Conservation (phyloP, 2,888 invertebrate species). For the Monopis laevigella region DNA sequence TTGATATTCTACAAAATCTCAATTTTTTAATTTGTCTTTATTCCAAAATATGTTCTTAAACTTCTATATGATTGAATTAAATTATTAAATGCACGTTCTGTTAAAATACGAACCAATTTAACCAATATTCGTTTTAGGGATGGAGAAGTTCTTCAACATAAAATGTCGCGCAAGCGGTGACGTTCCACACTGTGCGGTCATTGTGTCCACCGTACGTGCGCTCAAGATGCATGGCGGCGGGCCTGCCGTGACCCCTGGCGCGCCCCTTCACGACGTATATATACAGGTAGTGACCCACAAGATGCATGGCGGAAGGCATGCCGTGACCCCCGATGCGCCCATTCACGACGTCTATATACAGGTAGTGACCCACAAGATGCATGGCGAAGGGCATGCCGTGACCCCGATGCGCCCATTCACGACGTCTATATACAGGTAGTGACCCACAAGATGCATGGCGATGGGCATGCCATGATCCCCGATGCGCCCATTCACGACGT, state of each 20-base stretch:
- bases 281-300: constrained; percentile 57
- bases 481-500: constrained; percentile 86
- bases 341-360: too few relatives aligned
- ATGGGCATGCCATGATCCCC: constrained; percentile 88
- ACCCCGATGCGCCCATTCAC: too few relatives aligned
- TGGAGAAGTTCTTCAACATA: constrained; percentile 98
- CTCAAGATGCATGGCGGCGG: constrained; percentile 99
- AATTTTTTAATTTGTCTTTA: too few relatives aligned
- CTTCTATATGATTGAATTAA: too few relatives aligned
- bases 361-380: constrained; percentile 99
- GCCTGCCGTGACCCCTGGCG: constrained; percentile 84
- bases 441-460: constrained; percentile 99
- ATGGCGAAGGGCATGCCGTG: constrained; percentile 95
- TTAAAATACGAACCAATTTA: too few relatives aligned
- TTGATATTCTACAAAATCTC: too few relatives aligned
- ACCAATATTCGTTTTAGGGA: constrained; percentile 59
- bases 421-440: too few relatives aligned
- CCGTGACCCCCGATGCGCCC: too few relatives aligned
- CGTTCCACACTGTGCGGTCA: constrained; percentile 86
- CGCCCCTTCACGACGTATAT: constrained; percentile 87
- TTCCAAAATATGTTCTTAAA: too few relatives aligned
- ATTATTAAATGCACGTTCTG: too few relatives aligned
- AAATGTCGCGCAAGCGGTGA: constrained; percentile 92
- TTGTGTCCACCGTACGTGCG: constrained; percentile 93
- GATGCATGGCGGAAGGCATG: too few relatives aligned